Conservation (phyloP, 2,888 invertebrate species). For the Apomyelois bistriatella region DNA sequence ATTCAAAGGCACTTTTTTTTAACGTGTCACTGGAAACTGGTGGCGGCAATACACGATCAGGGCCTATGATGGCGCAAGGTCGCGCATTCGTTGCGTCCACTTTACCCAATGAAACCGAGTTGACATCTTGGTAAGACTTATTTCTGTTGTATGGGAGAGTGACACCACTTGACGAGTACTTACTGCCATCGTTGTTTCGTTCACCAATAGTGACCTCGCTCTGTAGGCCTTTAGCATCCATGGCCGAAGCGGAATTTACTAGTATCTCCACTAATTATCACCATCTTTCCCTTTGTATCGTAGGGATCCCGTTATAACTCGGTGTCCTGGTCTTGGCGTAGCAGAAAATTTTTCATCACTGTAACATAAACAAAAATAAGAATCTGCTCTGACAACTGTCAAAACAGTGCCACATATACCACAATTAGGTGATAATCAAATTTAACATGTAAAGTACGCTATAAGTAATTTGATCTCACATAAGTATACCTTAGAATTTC, state of each 20-base stretch:
- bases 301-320: conserved; percentile 27
- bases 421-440: neutral
- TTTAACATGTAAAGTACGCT: neutral
- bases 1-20: conserved; percentile 52
- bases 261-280: conserved; percentile 42
- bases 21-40: conserved; percentile 45
- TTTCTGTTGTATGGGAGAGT: conserved; percentile 52
- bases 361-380: conserved; percentile 74
- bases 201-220: conserved; percentile 55
- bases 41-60: conserved; percentile 64
- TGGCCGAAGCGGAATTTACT: conserved; percentile 47
- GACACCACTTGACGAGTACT: conserved; percentile 53
- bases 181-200: conserved; percentile 63
- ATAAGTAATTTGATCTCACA: neutral
- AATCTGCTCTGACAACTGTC: conserved; percentile 69
- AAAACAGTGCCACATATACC: conserved; percentile 74
- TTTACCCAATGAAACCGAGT: conserved; percentile 61
- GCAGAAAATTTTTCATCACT: conserved; percentile 51
- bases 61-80: conserved; percentile 76
- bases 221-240: conserved; percentile 73
- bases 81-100: conserved; percentile 58
- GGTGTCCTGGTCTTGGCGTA: conserved; percentile 30
- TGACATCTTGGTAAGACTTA: conserved; percentile 62
- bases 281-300: conserved; percentile 47
- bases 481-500: conserved; percentile 40